Evolutionary conservation across 1,140 invertebrate genomes (phyloP), one percentile per base, ranked within the genome.

Genomic region (Drosophila takahashii): DNA sequence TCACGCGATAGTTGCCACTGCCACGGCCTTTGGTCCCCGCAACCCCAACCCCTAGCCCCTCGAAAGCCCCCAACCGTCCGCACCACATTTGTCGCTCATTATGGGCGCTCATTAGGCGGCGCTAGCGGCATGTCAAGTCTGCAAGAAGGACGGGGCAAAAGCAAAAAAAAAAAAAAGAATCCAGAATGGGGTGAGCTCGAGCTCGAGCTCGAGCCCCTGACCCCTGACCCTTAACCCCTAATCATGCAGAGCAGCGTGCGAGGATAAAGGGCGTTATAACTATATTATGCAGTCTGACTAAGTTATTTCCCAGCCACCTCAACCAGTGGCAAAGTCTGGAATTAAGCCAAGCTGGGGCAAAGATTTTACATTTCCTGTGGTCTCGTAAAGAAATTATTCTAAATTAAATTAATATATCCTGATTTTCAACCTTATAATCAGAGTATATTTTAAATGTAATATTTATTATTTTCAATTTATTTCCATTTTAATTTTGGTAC

Each of bases 21-120:
- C 48, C 54, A 57, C 8, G 32, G 16, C 44, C 59, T n/a, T 47
- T 44, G 11, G n/a, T 18, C 44, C 11, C 27, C 32, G 18, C n/a
- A n/a, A n/a, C 36, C 15, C 44, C n/a, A 1, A 16, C 47, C 11
- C 26, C 29, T 75, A 9, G 9, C 29, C 36, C 41, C 7, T 8
- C 15, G 13, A 18, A 11, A n/a, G 1, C 15, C n/a, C 22, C 15
- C 26, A 8, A 15, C 16, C 37, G n/a, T 8, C 44, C n/a, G 15
- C 44, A 54, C 36, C 32, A 47, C 37, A 50, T 59, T 69, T 75
- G 78, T 73, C 83, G 83, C 81, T 81, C 83, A 87, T 86, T 87
- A 86, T 87, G 83, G 71, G 81, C 81, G 50, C 84, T 89, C 84
- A 87, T 87, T 89, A 89, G 79, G 84, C 76, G 84, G 66, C 76